A percentile compares a stretch with the other conserved stretches of the same genome.
Evolutionary conservation across 1,140 invertebrate genomes (phyloP).

Genomic region (Neomicropteryx cornuta): DNA sequence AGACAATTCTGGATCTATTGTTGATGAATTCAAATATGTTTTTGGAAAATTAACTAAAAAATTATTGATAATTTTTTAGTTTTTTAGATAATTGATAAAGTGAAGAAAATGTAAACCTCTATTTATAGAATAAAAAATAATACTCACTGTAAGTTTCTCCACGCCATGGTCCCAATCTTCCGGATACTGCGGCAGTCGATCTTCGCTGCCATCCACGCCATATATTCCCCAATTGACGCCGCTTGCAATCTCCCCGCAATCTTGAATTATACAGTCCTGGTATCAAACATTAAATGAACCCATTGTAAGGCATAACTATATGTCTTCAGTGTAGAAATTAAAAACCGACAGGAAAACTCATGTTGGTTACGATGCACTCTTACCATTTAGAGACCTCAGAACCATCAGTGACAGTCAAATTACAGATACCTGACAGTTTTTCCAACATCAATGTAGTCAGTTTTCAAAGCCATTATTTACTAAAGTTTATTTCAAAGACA

Average conservation of each 20-base stretch:
- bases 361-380: neutral
- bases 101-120: neutral
- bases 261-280: conserved; percentile 50
- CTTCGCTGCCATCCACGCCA: conserved; percentile 57
- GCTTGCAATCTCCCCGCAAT: conserved; percentile 60
- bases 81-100: conserved; percentile 5
- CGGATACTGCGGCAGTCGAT: conserved; percentile 61
- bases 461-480: neutral
- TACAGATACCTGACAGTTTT: neutral
- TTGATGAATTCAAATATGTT: neutral
- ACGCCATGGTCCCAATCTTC: conserved; percentile 52
- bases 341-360: neutral
- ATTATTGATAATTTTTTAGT: conserved; percentile 6
- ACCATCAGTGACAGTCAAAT: too few species aligned
- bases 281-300: conserved; percentile 14
- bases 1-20: neutral
- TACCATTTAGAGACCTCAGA: neutral
- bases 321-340: neutral
- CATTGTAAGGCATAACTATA: neutral
- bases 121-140: conserved; percentile 3
- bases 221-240: conserved; percentile 51
- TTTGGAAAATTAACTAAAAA: conserved; percentile 3
- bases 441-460: neutral
- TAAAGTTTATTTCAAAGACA: too few species aligned
- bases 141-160: conserved; percentile 25